Evolutionary conservation across 2,113 vertebrate species (phyloP).

Genomic region (Polypterus bichir): DNA sequence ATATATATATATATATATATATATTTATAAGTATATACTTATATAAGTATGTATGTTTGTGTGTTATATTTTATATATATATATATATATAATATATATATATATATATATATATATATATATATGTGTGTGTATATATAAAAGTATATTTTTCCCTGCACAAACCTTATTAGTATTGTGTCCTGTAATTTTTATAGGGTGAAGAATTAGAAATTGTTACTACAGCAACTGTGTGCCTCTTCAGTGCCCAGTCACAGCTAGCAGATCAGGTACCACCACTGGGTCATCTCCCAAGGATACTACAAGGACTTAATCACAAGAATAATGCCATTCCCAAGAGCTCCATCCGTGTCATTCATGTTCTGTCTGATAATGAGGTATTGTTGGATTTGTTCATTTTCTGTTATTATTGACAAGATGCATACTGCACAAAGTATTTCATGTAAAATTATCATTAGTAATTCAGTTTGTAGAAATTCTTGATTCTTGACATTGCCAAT

Average conservation of each 20-base stretch:
- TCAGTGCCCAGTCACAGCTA: conserved; percentile 79
- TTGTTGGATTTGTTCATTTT: too few relatives aligned
- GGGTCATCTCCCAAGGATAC: conserved; percentile 84
- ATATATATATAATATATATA: too few relatives aligned
- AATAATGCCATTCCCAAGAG: conserved; percentile 90
- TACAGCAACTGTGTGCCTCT: conserved; percentile 84
- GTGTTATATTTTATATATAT: too few relatives aligned
- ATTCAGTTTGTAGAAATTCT: too few relatives aligned
- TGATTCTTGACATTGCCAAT: too few relatives aligned
- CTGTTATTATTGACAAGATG: too few relatives aligned
- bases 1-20: too few relatives aligned
- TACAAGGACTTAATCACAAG: conserved; percentile 86
- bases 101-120: background rate
- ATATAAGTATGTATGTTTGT: too few relatives aligned
- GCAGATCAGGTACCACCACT: conserved; percentile 91
- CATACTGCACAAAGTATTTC: too few relatives aligned
- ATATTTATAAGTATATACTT: too few relatives aligned
- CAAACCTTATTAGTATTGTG: background rate
- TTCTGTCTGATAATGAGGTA: conserved; percentile 90
- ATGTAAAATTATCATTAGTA: too few relatives aligned
- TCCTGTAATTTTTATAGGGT: conserved; percentile 50
- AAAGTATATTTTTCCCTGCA: background rate
- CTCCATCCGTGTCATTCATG: conserved; percentile 83
- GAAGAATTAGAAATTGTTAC: conserved; percentile 90
- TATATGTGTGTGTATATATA: background rate